phyloP scores from a whole-genome alignment of 2,797 vertebrate species.

The Malacoraja senta region DNA sequence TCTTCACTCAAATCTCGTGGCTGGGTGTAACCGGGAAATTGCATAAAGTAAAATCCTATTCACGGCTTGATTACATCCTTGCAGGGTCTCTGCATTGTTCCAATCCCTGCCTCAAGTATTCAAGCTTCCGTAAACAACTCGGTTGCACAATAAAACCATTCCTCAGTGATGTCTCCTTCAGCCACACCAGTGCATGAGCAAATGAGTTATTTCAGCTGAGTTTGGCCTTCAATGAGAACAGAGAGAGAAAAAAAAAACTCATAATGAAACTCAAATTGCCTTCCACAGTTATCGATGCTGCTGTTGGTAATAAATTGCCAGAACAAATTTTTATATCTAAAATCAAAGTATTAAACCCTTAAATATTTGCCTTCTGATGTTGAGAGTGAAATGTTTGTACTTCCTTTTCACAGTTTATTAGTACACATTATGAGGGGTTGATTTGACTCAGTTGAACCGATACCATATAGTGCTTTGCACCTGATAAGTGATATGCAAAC shows the following conservation, averaged over 20 bases:
- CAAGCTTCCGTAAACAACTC: not conserved
- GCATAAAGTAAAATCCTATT: not conserved
- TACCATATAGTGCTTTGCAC: not conserved
- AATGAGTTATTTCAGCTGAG: constrained; percentile 6
- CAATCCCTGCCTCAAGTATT: not conserved
- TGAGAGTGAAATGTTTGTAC: not conserved
- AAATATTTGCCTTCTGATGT: not conserved
- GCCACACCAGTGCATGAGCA: not conserved
- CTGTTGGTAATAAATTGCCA: not conserved
- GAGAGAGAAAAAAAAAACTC: not conserved
- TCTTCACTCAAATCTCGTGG: not conserved
- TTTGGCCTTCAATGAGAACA: not conserved
- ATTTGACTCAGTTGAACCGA: not conserved
- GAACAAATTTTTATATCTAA: no score
- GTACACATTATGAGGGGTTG: not conserved
- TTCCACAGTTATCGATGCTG: not conserved
- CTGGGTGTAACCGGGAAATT: not conserved
- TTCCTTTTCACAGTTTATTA: not conserved
- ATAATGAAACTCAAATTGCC: not conserved
- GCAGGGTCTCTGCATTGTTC: not conserved
- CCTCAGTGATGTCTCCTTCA: not conserved
- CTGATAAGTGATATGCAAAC: not conserved
- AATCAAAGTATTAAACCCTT: not conserved
- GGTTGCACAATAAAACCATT: not conserved
- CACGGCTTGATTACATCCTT: not conserved